phyloP scores from a whole-genome alignment of 2,888 invertebrate genomes.

The Drosophila histrio region DNA sequence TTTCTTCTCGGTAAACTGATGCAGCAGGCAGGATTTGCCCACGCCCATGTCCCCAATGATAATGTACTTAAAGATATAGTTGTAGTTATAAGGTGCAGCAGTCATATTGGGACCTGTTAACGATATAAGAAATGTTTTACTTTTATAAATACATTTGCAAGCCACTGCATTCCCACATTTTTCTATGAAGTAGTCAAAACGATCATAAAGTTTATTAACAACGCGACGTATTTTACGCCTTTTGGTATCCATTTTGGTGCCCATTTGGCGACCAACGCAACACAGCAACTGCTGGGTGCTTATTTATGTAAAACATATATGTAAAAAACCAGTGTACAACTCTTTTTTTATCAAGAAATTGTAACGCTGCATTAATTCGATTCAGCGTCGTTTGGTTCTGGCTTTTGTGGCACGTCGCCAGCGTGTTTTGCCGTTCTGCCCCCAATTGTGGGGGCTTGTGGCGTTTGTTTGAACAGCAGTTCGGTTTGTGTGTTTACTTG shows the following conservation, averaged over 20 bases:
- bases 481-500: constrained; percentile 49
- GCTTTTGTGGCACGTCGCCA: constrained; percentile 43
- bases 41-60: constrained; percentile 99
- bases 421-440: constrained; percentile 18
- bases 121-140: background rate
- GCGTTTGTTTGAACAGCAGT: constrained; percentile 68
- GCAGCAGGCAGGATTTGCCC: constrained; percentile 99
- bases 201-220: constrained; percentile 73
- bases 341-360: constrained; percentile 57
- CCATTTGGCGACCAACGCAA: constrained; percentile 15
- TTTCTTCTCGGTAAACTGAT: constrained; percentile 99
- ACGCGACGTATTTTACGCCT: constrained; percentile 58
- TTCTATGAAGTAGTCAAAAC: constrained; percentile 66
- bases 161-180: constrained; percentile 58
- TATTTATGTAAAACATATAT: constrained; percentile 4
- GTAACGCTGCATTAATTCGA: constrained; percentile 71
- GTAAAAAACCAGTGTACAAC: background rate
- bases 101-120: constrained; percentile 88
- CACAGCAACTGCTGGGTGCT: background rate
- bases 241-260: constrained; percentile 40
- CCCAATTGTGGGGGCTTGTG: constrained; percentile 38
- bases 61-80: constrained; percentile 99
- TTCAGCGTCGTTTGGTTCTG: constrained; percentile 50
- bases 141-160: background rate
- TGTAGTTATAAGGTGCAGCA: constrained; percentile 99